Base-by-base conservation (phyloP, 2,113 vertebrate species). In the Orientallactaga bullata region DNA sequence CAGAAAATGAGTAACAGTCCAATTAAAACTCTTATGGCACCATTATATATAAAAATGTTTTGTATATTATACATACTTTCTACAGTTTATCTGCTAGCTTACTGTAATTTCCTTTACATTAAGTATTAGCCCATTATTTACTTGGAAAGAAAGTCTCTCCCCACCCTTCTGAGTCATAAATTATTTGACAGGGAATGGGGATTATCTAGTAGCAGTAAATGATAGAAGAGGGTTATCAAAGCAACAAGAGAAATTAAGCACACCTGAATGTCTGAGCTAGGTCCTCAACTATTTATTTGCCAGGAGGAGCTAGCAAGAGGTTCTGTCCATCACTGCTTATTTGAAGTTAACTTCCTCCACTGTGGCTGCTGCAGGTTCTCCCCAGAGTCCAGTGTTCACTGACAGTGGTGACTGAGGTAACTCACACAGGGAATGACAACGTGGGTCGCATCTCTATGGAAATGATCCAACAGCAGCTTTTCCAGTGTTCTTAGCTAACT, bases 261-360 rank as follows among this genome's bases (percentile, higher is more conserved):
- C 55, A 82, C 66, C 47, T 63, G 58, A 39, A 35, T 69, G 65
- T 16, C 32, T 5, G 3, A 60, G 60, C 17, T 71, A 74, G 71
- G 35, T 74, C 85, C 60, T 93, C 63, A 84, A 92, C 95, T 93
- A 93, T 90, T 93, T 85, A 91, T 88, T 74, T 93, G 88, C 90
- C 77, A 39, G 2, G 26, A 30, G 58, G 47, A 89, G 37, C 17
- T 0, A 61, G 61, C 7, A 11, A 80, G 35, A 88, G 42, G 61
- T 85, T 65, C 87, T 63, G 51, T 2, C 71, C 6, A 35, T 88
- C 26, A 79, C 72, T n/a, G 32, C 32, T 85, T 82, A 63, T 66
- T 72, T 90, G 35, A 9, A 30, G 10, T 26, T 96, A 76, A 0
- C 88, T 85, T 58, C 47, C 20, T 73, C 63, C 24, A 37, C 51